Base-by-base conservation (phyloP, 2,888 invertebrate species). In the Pyrocoelia pectoralis region DNA sequence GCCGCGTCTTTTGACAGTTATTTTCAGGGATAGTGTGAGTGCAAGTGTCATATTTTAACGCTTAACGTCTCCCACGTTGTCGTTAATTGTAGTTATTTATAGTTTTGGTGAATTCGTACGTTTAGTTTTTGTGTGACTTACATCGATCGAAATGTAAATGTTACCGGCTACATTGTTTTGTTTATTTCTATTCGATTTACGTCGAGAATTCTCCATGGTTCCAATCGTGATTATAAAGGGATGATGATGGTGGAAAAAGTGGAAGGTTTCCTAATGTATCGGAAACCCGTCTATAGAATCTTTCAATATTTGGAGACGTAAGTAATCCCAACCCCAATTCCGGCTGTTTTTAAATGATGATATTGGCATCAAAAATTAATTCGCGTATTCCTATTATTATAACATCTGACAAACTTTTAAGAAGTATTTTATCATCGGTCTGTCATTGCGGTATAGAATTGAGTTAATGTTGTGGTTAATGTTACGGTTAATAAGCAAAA, bases 221-320 rank as follows among this genome's bases (percentile, higher is more conserved):
- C 38, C 33, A 56, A 60, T 53, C 19, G 50, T 46, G 13, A 41
- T 53, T 14, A 49, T 57, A 48, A 56, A 40, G 61, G 48, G 71
- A 74, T 68, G 74, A 84, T 84, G 84, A 86, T 82, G 85, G 89
- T 90, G 85, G 90, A 91, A 85, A 87, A 90, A 77, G 90, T 90
- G 78, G 91, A 91, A 81, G 90, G 90, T 77, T 90, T 90, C 83
- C 87, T 90, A 81, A 88, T 91, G 84, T 91, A 89, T 85, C 87
- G 90, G 79, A 89, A 90, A 81, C 91, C 91, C 80, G 90, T 90
- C 71, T 91, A 91, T 84, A 86, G 90, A 84, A 90, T 90, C 79
- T 91, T 91, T 85, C 91, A 91, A 85, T 92, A 91, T 84, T 86
- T 91, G 81, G 91, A 91, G 84, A 90, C 91, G 91, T 91, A 84